Percentiles rank a stretch among this genome's conserved stretches.
phyloP scores from a whole-genome alignment of 1,140 invertebrate genomes.

The Caenorhabditis elegans region DNA sequence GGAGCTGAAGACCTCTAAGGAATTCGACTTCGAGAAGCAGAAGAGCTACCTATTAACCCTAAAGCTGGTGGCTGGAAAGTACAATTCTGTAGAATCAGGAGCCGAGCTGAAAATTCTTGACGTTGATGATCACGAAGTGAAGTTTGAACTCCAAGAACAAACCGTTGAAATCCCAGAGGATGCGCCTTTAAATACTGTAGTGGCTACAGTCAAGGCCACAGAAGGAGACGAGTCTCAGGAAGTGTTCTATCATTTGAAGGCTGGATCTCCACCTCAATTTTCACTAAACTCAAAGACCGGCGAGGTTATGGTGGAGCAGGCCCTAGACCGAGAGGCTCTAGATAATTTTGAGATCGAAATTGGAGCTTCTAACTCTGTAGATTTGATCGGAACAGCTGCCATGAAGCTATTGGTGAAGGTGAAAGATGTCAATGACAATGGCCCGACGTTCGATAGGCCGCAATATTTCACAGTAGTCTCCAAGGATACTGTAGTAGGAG shows the following conservation, averaged over 20 bases:
- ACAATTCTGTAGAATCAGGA: neutral
- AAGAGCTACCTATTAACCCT: neutral
- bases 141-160: neutral
- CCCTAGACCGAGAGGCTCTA: neutral
- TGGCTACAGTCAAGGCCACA: neutral
- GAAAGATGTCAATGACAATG: neutral
- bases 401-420: neutral
- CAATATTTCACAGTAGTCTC: neutral
- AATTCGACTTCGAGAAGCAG: neutral
- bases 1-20: neutral
- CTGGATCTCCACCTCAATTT: neutral
- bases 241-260: conserved; percentile 7
- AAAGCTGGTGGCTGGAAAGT: neutral
- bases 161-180: neutral
- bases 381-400: neutral
- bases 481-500: neutral
- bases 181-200: neutral
- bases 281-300: neutral
- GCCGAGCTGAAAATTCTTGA: neutral
- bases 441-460: neutral
- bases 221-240: neutral
- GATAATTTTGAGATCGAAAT: neutral
- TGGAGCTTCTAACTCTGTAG: neutral
- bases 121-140: neutral
- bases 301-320: neutral